phyloP scores from a whole-genome alignment of 2,797 vertebrate species.

The Argya squamiceps region DNA sequence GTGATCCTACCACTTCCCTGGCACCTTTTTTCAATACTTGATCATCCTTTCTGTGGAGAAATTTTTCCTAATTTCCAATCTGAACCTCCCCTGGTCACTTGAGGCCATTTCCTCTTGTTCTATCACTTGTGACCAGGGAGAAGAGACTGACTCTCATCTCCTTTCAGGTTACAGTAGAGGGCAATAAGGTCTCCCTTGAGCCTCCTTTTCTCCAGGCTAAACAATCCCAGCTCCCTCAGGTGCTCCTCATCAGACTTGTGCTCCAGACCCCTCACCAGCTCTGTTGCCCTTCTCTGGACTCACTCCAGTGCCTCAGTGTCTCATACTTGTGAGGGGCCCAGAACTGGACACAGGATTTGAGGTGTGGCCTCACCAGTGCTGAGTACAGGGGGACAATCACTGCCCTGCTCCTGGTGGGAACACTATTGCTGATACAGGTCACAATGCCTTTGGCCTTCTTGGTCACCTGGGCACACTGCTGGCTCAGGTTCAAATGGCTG shows the following conservation, averaged over 20 bases:
- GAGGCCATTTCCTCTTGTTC: neutral
- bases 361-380: fast-evolving
- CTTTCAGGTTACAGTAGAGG: neutral
- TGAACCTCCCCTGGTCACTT: neutral
- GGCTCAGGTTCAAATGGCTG: neutral
- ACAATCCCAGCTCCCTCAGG: neutral
- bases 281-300: fast-evolving
- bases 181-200: neutral
- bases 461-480: neutral
- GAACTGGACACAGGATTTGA: neutral
- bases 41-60: neutral
- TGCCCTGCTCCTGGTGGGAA: neutral
- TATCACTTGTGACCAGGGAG: fast-evolving
- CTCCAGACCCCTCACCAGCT: neutral
- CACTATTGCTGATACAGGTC: neutral
- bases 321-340: neutral
- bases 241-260: neutral
- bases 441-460: no score
- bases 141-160: neutral
- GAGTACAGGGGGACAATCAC: fast-evolving
- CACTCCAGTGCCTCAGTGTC: fast-evolving
- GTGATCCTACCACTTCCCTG: neutral
- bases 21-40: neutral
- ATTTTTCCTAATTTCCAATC: neutral
- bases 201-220: neutral